Base-by-base conservation (phyloP, 2,113 vertebrate species). In the Chelonoidis abingdonii region DNA sequence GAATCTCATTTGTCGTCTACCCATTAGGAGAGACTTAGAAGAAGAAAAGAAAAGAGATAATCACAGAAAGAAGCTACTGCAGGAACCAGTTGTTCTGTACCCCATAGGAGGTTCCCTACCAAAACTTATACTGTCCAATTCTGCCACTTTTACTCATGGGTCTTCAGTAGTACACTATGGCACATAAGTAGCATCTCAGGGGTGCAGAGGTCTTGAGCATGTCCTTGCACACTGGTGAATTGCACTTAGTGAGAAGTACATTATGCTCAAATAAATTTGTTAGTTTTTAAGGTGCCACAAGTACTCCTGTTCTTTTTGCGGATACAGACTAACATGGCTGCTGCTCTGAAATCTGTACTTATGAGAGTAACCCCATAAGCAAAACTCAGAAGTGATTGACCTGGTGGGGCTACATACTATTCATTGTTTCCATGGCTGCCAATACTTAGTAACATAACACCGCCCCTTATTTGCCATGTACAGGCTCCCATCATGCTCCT, bases 301-400 rank as follows among this genome's bases (percentile, higher is more conserved):
- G 50, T 50, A 50, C 50, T 50, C 13, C 50, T 50, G 50, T 50
- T 50, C 13, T 14, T 50, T 50, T 50, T 50, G 50, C 13, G 50
- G 50, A 50, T 50, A 50, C 50, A 50, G 50, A 50, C 50, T 16
- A 50, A 5, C 50, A 50, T 13, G 2, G 14, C 14, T 50, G 50
- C 50, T 50, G 14, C 14, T 50, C 50, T 50, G 50, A 50, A 50
- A 50, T 14, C 50, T 50, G 44, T 47, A 16, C 41, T 78, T 76
- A 92, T 94, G 38, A 90, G 75, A 96, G 89, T 87, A 38, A 87
- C 35, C 84, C 95, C 88, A 84, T 10, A 50, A 87, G 65, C 76
- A 38, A 78, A 82, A 76, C 94, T 96, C 75, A 94, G 89, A 79
- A 44, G 47, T 76, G 80, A 90, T 56, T 56, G 91, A 94, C 59